Evolutionary conservation across 2,888 invertebrate genomes (phyloP), one percentile per base, ranked within the genome.

Genomic region (Drosophila histrio): DNA sequence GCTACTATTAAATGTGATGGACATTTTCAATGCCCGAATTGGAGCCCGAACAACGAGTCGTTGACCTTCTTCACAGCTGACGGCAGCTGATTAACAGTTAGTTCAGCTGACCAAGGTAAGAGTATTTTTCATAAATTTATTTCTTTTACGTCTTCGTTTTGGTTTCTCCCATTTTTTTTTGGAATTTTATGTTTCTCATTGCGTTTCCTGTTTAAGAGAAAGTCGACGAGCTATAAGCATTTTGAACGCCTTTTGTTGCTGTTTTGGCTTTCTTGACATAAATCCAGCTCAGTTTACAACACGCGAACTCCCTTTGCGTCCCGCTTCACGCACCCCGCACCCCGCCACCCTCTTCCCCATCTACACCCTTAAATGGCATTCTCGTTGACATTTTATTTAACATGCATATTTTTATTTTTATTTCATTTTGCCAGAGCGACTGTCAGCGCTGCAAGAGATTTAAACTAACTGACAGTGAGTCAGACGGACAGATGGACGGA

Each of bases 381-480:
- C 68, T 67, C 81, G 87, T 77, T 82, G 82, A 82, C 82, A 87
- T 82, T 80, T 87, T 84, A 84, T 84, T 87, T 84, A 75, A 79
- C 66, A 64, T 83, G 49, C 65, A 65, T 58, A 73, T 63, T 66
- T 78, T 79, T 65, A 67, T 67, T 66, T 79, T 79, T 80, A 60
- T 82, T 77, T 79, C 73, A 72, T 72, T 82, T 75, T 66, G 61
- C 64, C 46, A 61, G 78, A 69, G 75, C 79, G 82, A 75, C 72
- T 79, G 79, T 85, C 79, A 78, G 66, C 68, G 58, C 66, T 82
- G 82, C 72, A 74, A 85, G 76, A 72, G 74, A 79, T 68, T 79
- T 85, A 63, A 72, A 81, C 82, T 66, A 72, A 72, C 72, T 71
- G 74, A 77, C 75, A 77, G 77, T 57, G 43, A 28, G 64, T 64